Conservation (phyloP, 2,888 invertebrate species). For the Tenodera sinensis region DNA sequence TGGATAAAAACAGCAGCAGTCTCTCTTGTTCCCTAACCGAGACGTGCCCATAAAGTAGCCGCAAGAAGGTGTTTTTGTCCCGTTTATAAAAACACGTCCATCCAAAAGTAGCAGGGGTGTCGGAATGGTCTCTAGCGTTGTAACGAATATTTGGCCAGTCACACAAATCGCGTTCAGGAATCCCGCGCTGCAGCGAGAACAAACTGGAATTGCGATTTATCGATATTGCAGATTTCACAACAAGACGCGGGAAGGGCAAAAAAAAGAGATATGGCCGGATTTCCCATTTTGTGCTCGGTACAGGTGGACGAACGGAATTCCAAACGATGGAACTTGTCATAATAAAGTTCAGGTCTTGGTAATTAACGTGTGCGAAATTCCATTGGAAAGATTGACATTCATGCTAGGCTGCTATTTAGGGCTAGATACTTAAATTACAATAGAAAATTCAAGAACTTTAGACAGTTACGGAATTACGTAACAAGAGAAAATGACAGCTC, state of each 20-base stretch:
- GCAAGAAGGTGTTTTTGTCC: neutral
- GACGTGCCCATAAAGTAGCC: neutral
- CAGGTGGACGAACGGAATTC: neutral
- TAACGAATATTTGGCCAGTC: neutral
- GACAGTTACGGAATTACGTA: no score
- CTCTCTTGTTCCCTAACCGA: neutral
- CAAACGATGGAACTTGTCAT: neutral
- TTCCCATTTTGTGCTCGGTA: neutral
- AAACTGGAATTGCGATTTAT: neutral
- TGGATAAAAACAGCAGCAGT: neutral
- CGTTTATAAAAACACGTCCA: neutral
- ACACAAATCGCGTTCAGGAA: neutral
- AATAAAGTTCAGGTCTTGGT: neutral
- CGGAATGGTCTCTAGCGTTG: neutral
- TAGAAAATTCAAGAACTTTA: no score
- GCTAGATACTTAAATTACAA: no score
- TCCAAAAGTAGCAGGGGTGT: neutral
- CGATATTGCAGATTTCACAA: neutral
- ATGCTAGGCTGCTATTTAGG: no score
- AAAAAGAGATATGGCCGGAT: neutral
- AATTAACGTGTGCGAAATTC: conserved; percentile 11
- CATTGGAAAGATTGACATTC: neutral
- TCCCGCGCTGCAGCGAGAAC: neutral
- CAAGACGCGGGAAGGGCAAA: neutral
- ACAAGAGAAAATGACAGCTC: no score